Conservation (phyloP, 2,797 vertebrate species). For the Acanthiza pusilla region DNA sequence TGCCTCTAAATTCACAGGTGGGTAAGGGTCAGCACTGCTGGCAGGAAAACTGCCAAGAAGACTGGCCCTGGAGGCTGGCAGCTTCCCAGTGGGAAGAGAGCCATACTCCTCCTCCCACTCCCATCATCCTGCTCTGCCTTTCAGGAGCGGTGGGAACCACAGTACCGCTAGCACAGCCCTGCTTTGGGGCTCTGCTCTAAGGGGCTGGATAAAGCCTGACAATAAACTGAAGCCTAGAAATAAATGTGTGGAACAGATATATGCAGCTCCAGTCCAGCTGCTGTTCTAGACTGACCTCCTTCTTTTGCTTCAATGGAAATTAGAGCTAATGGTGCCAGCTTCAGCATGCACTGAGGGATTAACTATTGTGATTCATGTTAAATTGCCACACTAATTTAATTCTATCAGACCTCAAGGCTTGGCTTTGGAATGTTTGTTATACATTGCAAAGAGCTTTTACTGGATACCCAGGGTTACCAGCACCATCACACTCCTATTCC, state of each 20-base stretch:
- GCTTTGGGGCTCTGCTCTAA: neutral
- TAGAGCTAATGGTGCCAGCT: constrained; percentile 2
- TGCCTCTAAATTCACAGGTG: neutral
- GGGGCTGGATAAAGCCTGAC: neutral
- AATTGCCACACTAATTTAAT: constrained; percentile 36
- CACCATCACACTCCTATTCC: neutral
- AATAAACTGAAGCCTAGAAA: neutral
- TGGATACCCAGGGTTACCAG: neutral
- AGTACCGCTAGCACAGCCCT: neutral
- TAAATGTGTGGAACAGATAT: neutral
- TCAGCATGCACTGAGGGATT: neutral
- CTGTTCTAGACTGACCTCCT: neutral
- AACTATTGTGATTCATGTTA: constrained; percentile 15
- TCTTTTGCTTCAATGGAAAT: constrained; percentile 21
- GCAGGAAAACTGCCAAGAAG: neutral
- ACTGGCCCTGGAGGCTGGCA: neutral
- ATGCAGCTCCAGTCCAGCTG: neutral
- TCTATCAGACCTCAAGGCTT: neutral
- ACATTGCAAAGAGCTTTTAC: neutral
- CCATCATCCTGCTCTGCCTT: neutral
- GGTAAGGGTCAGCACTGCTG: neutral
- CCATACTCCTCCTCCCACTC: neutral
- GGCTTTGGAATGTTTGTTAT: neutral
- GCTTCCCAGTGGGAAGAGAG: neutral
- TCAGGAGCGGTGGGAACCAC: neutral